Evolutionary conservation across 2,113 vertebrate genomes (phyloP), one percentile per base, ranked within the genome.

Genomic region (Semnornis frantzii): DNA sequence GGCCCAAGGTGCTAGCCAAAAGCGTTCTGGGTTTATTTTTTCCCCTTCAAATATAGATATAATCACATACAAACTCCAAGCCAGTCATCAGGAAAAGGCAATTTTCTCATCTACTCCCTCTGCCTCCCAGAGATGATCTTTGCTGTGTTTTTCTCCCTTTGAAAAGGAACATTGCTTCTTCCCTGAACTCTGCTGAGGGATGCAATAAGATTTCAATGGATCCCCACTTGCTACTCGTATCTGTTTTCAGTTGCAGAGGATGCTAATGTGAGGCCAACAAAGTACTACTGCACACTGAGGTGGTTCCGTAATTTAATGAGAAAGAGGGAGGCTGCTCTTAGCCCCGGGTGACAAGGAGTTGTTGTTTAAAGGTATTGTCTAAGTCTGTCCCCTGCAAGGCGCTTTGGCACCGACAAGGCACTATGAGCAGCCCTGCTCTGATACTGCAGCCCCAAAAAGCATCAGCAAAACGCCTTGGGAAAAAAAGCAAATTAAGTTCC

Each of bases 341-440:
- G 39, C 62, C 27, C 24, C 57, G 9, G 18, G 33, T 66, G 73
- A 63, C 59, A 75, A 28, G 69, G 44, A 55, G 23, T 11, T 83
- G 62, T 44, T 65, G 37, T 13, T 64, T 16, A 13, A n/a, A 12
- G 20, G 28, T 13, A 2, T 30, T 12, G 3, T 10, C 27, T 8
- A 11, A 13, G 4, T 34, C 39, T 8, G 46, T 20, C 4, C 0
- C 31, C 46, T 8, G 44, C 11, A 4, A 0, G 0, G 27, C 57
- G 59, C 21, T 55, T 60, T 62, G 18, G 65, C 54, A 28, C 77
- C 58, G 23, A 37, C 8, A 8, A 50, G 37, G 58, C 31, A 55
- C 20, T 66, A 14, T 0, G 2, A 46, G 25, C 55, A 34, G 17
- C 33, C 33, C 31, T 3, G 3, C 42, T 58, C 64, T 5, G 3